These are phyloP conservation scores for Thoracochromis brauschi DNA, from an alignment of 2,113 vertebrate genomes.

Conservation along the genomic window DNA sequence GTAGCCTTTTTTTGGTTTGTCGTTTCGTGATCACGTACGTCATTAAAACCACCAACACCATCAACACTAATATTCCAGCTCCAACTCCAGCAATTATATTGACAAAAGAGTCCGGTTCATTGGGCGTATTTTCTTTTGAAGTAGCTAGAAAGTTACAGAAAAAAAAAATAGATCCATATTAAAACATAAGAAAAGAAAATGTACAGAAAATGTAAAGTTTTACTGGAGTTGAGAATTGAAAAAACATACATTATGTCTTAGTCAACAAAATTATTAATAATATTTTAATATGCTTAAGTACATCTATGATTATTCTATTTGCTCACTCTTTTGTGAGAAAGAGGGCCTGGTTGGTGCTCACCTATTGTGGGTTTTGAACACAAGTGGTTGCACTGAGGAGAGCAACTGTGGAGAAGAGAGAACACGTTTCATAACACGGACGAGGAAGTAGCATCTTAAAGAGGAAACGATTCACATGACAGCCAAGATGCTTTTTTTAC, in stretches of 20 bases:
- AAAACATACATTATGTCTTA: neutral
- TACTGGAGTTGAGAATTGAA: neutral
- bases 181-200: neutral
- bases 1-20: neutral
- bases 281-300: neutral
- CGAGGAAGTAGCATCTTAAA: constrained; percentile 30
- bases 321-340: neutral
- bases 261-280: neutral
- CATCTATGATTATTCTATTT: neutral
- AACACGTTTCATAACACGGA: neutral
- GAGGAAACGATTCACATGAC: constrained; percentile 31
- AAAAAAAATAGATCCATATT: neutral
- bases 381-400: neutral
- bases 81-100: neutral
- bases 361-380: constrained; percentile 4
- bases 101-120: rapidly evolving
- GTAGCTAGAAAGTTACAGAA: neutral
- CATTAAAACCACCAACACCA: neutral
- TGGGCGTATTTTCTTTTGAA: rapidly evolving
- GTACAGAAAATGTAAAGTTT: neutral
- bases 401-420: constrained; percentile 46
- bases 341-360: neutral
- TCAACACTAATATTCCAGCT: neutral
- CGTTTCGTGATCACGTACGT: constrained; percentile 21
- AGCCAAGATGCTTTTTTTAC: neutral